Evolutionary conservation across 1,140 invertebrate genomes (phyloP).

Genomic region (Steinernema feltiae): DNA sequence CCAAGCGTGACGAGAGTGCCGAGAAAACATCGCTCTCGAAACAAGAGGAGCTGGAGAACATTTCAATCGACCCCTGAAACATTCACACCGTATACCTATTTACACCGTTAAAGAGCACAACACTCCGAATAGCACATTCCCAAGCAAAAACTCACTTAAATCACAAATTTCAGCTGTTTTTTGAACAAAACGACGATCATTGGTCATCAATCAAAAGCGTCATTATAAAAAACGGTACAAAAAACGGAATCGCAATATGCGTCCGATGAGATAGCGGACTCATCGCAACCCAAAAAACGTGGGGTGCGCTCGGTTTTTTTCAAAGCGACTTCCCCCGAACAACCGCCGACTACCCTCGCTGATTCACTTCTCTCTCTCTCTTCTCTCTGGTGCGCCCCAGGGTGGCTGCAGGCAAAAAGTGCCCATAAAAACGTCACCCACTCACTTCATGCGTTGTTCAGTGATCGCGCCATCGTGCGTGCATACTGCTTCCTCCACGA

Average conservation of each 20-base stretch:
- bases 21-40: not conserved
- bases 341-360: not conserved
- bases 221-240: not conserved
- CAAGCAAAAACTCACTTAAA: not conserved
- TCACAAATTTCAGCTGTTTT: not conserved
- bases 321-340: not conserved
- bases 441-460: not conserved
- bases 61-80: conserved; percentile 9
- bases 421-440: not conserved
- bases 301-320: not conserved
- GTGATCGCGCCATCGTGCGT: not conserved
- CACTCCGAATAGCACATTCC: not conserved
- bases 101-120: not conserved
- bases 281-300: not conserved
- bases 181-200: not conserved
- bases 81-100: not conserved
- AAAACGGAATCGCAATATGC: not conserved
- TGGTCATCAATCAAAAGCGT: not conserved
- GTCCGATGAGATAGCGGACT: not conserved
- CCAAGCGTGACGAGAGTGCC: not conserved
- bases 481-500: too few relatives aligned
- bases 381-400: not conserved
- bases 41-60: conserved; percentile 9
- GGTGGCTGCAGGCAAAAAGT: not conserved
- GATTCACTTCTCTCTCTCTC: not conserved